Evolutionary conservation across 2,888 invertebrate species (phyloP), one percentile per base, ranked within the genome.

Genomic region (Labia minor): DNA sequence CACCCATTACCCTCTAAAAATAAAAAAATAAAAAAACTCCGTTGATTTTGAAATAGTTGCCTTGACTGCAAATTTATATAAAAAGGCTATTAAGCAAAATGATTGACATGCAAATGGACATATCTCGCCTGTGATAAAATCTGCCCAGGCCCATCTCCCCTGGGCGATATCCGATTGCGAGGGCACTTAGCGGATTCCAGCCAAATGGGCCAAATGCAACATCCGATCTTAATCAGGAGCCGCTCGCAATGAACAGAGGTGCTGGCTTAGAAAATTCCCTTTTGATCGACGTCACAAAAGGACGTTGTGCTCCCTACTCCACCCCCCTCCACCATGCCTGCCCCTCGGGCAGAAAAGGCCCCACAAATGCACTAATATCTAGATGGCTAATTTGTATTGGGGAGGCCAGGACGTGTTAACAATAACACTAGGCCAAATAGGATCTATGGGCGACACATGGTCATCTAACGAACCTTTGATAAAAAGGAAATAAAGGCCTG

Each of bases 31-130:
- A n/a, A n/a, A n/a, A 49, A 49, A 49, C 3, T 49, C n/a, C 49
- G 49, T 49, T 49, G 49, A 49, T 49, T 4, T 49, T 49, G 6
- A 49, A 49, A 49, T 49, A 49, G 49, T 49, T 49, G 49, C 49
- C 49, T 49, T 49, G 49, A 49, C 49, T 49, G 49, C 49, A 49
- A 49, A 49, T 49, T 8, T 49, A 49, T 49, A 49, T 49, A 49
- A 49, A 49, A 49, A 49, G 49, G 49, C 49, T 49, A 49, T 49
- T 49, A 49, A 49, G 49, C 49, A 14, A 49, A 49, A 49, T 49
- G 49, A 49, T 49, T 49, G 49, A 49, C 49, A 49, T 49, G 49
- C 49, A 49, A 49, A 49, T 49, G 49, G 49, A 49, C 49, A 49
- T 49, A 49, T 49, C 49, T 49, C 49, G 49, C 49, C 49, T 16